Conservation (phyloP, 2,888 invertebrate genomes). For the Dioctria linearis region DNA sequence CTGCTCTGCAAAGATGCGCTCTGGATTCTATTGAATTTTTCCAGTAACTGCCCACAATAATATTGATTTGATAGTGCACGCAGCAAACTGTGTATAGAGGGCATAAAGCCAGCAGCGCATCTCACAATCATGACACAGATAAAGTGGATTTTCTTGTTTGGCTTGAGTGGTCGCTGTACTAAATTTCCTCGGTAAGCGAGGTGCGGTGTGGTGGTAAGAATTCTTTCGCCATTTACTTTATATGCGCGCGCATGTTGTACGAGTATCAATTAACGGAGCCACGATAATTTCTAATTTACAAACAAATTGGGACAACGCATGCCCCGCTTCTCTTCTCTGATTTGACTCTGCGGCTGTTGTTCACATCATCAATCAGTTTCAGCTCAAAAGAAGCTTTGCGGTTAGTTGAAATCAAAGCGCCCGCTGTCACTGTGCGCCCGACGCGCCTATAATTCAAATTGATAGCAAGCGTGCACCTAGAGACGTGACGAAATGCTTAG, state of each 20-base stretch:
- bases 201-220: background rate
- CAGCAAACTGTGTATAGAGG: no score
- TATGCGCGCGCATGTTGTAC: background rate
- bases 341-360: background rate
- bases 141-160: slow-evolving; percentile 31
- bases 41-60: no score
- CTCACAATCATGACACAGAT: slow-evolving; percentile 30
- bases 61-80: no score
- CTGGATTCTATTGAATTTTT: no score
- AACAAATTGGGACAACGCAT: slow-evolving; percentile 7
- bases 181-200: background rate
- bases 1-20: no score
- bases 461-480: slow-evolving; percentile 16
- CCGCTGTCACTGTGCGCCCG: background rate
- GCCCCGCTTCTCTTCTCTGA: background rate
- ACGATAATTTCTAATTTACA: slow-evolving; percentile 36
- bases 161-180: background rate
- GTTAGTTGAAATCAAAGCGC: no score
- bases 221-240: slow-evolving; percentile 1
- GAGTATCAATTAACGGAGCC: slow-evolving; percentile 10
- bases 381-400: background rate
- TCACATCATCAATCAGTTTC: background rate
- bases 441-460: background rate
- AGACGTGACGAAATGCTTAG: slow-evolving; percentile 25
- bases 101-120: background rate